Percentiles rank a stretch among this genome's conserved stretches.
phyloP scores from a whole-genome alignment of 2,888 invertebrate genomes.

The Oxyscelio sp. region DNA sequence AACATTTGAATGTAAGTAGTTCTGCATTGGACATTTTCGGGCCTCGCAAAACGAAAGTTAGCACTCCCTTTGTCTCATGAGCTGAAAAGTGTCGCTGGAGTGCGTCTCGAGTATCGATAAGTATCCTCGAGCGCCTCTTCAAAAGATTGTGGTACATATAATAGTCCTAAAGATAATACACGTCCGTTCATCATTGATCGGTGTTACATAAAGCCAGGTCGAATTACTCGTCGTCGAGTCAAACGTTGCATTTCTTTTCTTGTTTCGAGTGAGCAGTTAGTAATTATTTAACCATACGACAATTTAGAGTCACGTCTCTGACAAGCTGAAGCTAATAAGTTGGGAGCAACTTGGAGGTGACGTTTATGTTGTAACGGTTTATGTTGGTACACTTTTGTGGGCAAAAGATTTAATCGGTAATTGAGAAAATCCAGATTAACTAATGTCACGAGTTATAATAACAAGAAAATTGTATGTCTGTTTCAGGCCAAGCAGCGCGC shows the following conservation, averaged over 20 bases:
- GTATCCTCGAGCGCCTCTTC: constrained; percentile 35
- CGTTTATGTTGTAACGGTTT: too few species aligned
- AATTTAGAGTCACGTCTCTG: too few species aligned
- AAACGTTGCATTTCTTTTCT: constrained; percentile 7
- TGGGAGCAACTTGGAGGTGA: too few species aligned
- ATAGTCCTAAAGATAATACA: constrained; percentile 65
- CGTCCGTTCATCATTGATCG: constrained; percentile 49
- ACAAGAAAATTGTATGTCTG: constrained; percentile 81
- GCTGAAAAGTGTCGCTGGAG: constrained; percentile 34
- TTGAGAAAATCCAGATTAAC: constrained; percentile 1
- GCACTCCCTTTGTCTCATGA: background rate
- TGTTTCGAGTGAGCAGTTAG: too few species aligned
- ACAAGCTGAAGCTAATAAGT: too few species aligned
- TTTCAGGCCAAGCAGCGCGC: constrained; percentile 98
- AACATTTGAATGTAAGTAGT: too few species aligned
- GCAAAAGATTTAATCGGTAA: background rate
- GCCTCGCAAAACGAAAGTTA: too few species aligned
- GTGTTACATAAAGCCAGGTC: constrained; percentile 45
- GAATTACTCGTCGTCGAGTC: constrained; percentile 29
- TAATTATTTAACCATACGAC: too few species aligned
- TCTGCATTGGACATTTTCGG: too few species aligned
- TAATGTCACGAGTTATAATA: background rate
- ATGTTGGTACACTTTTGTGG: background rate
- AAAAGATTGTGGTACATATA: constrained; percentile 51
- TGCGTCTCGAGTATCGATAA: constrained; percentile 61